Conservation (phyloP, 2,888 invertebrate species). For the Coelopa pilipes region DNA sequence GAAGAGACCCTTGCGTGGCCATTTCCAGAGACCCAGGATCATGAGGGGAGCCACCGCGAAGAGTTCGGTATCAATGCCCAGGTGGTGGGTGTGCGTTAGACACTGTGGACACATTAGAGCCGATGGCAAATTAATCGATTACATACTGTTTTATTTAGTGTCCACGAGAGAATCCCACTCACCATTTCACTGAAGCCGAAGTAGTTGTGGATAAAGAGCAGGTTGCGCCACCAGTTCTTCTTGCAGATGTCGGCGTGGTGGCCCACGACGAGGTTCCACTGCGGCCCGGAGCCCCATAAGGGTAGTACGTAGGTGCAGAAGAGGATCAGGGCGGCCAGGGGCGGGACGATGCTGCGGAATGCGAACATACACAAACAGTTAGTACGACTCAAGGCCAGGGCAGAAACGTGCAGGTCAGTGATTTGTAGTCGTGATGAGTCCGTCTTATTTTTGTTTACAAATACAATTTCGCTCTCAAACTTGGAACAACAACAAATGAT, state of each 20-base stretch:
- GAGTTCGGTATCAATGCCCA: conserved; percentile 78
- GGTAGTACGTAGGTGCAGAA: conserved; percentile 77
- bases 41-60: conserved; percentile 74
- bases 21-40: conserved; percentile 71
- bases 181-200: conserved; percentile 80
- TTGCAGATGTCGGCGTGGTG: conserved; percentile 77
- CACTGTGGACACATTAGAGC: conserved; percentile 67
- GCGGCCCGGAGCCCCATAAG: conserved; percentile 73
- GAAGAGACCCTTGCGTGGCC: conserved; percentile 70
- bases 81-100: conserved; percentile 77
- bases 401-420: too few relatives aligned
- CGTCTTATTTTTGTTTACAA: too few relatives aligned
- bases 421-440: too few relatives aligned
- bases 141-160: too few relatives aligned
- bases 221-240: conserved; percentile 77
- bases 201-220: conserved; percentile 78
- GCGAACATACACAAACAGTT: too few relatives aligned
- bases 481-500: too few relatives aligned
- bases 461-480: too few relatives aligned
- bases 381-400: too few relatives aligned
- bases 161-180: conserved; percentile 43
- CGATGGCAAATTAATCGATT: too few relatives aligned
- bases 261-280: conserved; percentile 76
- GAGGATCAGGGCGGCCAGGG: conserved; percentile 73
- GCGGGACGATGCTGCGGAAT: conserved; percentile 71